Percentiles rank a stretch among this genome's conserved stretches.
These are phyloP conservation scores for Grapholita molesta DNA, from an alignment of 1,140 invertebrate genomes.

Conservation along the genomic window DNA sequence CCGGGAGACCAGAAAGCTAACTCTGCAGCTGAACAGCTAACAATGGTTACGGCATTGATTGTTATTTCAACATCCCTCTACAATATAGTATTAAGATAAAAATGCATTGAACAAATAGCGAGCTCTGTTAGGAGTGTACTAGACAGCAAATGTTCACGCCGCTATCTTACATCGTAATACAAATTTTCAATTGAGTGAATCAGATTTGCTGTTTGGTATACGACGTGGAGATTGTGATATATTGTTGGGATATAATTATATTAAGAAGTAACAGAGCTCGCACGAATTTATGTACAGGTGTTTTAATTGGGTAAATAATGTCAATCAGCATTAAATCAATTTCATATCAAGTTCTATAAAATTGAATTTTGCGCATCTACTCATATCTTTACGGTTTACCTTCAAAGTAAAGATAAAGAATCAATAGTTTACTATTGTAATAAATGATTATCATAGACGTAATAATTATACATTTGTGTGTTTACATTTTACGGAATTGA, in stretches of 20 bases:
- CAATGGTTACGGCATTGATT: conserved; percentile 12
- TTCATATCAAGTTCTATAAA: conserved; percentile 66
- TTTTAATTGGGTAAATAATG: conserved; percentile 61
- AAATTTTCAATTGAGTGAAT: not conserved
- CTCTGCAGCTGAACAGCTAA: conserved; percentile 7
- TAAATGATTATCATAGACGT: not conserved
- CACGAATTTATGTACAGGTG: conserved; percentile 47
- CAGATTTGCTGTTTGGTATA: conserved; percentile 2
- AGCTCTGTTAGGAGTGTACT: conserved; percentile 34
- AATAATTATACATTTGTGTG: conserved; percentile 4
- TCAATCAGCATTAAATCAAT: conserved; percentile 72
- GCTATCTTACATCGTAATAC: not conserved
- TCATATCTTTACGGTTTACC: conserved; percentile 45
- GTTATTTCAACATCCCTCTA: conserved; percentile 35
- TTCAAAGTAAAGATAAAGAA: conserved; percentile 11
- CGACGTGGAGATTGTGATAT: conserved; percentile 21
- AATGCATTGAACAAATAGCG: conserved; percentile 32
- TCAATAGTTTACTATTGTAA: not conserved
- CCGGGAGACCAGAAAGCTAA: conserved; percentile 42
- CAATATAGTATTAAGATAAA: conserved; percentile 42
- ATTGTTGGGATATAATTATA: conserved; percentile 8
- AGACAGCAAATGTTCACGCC: not conserved
- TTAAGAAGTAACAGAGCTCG: conserved; percentile 35
- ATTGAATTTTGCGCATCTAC: conserved; percentile 44
- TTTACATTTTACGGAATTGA: conserved; percentile 15